These are phyloP conservation scores for Panagrolaimus sp. DNA, from an alignment of 1,140 invertebrate species.

Conservation along the genomic window DNA sequence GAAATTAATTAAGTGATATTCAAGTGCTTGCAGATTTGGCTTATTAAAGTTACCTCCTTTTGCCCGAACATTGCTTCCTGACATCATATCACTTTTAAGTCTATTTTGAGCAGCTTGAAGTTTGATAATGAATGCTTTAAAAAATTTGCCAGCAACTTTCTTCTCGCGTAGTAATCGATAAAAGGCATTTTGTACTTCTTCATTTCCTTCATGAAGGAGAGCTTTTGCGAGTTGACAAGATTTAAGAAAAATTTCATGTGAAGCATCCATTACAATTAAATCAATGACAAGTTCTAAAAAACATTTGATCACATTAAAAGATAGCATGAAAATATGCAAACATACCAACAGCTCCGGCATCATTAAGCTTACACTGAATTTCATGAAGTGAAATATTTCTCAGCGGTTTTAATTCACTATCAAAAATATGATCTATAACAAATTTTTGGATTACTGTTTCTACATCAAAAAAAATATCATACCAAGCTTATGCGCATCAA, in stretches of 20 bases:
- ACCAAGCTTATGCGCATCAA: constrained; percentile 2
- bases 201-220: constrained; percentile 89
- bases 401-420: constrained; percentile 40
- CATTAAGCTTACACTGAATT: constrained; percentile 56
- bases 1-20: not conserved
- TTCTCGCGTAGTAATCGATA: constrained; percentile 68
- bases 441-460: no score
- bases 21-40: constrained; percentile 4
- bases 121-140: constrained; percentile 90
- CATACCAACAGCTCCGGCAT: constrained; percentile 52
- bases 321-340: not conserved
- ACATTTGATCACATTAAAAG: constrained; percentile 29
- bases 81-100: constrained; percentile 83
- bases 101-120: constrained; percentile 90
- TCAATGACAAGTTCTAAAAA: constrained; percentile 94
- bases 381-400: constrained; percentile 44
- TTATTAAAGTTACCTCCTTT: constrained; percentile 42
- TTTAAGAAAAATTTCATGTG: constrained; percentile 79
- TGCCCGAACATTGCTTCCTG: constrained; percentile 63
- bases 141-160: constrained; percentile 88
- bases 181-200: constrained; percentile 56
- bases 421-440: constrained; percentile 36
- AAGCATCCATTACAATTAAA: constrained; percentile 75
- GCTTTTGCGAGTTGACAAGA: constrained; percentile 93
- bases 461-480: no score